Evolutionary conservation across 1,140 invertebrate genomes (phyloP), one percentile per base, ranked within the genome.

Genomic region (Lepidurus apus): DNA sequence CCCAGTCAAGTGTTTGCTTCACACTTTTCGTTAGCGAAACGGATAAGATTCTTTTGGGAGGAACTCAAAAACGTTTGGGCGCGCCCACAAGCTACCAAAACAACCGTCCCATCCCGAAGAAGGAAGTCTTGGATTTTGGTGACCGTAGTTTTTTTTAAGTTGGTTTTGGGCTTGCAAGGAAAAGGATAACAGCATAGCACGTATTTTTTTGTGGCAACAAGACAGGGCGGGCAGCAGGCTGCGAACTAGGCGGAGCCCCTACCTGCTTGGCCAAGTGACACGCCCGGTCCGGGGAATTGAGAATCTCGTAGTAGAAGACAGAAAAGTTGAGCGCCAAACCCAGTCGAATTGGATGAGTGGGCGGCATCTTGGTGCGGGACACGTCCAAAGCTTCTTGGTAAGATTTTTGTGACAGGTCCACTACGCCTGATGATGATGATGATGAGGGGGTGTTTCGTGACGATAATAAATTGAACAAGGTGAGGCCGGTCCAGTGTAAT

Each of bases 341-440:
- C 85, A 98, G 91, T 86, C 96, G 91, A 86, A 98, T 98, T 82
- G 96, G 96, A 88, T 98, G 95, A 84, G 97, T 99, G 81, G 96
- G 95, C 88, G 95, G 93, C 95, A 99, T 97, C 92, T 97, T 96
- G 84, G 92, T 91, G 88, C 98, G 98, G 83, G 96, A 96, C 87
- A 98, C 96, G 89, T 98, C 95, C 89, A 98, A 98, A 83, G 97
- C 97, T 88, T 98, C 95, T 88, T 98, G 94, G 90, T 99, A 99
- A 81, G 96, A 95, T 89, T 97, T 96, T 90, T 98, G 95, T 82
- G 96, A 97, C 87, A 98, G 95, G 84, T 97, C 94, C 85, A 98
- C 95, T 86, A 98, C 96, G 88, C 91, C 96, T 98, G 88, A 80
- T 42, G 53, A 65, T 21, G 34, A 74, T 21, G 24, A 11, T 26